Percentiles rank a stretch among this genome's conserved stretches.
Conservation (phyloP, 1,140 invertebrate species). For the Lineus longissimus region DNA sequence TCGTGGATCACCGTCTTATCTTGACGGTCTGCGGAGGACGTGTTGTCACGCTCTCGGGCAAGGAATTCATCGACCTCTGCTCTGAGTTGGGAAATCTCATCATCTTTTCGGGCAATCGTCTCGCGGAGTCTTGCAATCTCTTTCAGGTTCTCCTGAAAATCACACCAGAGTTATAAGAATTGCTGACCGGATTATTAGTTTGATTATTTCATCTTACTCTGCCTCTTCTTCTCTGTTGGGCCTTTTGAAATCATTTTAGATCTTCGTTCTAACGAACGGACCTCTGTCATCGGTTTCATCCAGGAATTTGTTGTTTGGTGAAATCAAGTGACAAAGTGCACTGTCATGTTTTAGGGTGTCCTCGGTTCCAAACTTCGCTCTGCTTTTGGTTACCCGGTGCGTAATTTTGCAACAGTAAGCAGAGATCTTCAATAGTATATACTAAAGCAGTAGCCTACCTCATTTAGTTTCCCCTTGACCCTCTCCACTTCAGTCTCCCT, state of each 20-base stretch:
- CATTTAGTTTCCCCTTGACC: constrained; percentile 35
- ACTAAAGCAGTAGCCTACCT: too few species aligned
- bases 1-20: constrained; percentile 43
- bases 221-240: background rate
- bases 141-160: constrained; percentile 35
- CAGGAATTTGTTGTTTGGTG: too few species aligned
- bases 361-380: too few species aligned
- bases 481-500: constrained; percentile 33
- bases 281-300: too few species aligned
- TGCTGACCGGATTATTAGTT: background rate
- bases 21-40: constrained; percentile 28
- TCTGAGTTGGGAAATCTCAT: constrained; percentile 31
- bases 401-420: too few species aligned
- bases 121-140: constrained; percentile 37
- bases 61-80: constrained; percentile 25
- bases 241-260: too few species aligned
- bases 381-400: too few species aligned
- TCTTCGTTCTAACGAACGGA: too few species aligned
- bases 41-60: constrained; percentile 29
- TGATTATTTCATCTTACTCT: background rate
- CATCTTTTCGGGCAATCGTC: constrained; percentile 33
- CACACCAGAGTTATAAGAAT: background rate
- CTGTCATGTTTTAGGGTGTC: too few species aligned
- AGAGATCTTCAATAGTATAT: too few species aligned
- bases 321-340: too few species aligned